These are phyloP conservation scores for Ceratothoa steindachneri DNA, from an alignment of 2,888 invertebrate genomes.

Conservation along the genomic window DNA sequence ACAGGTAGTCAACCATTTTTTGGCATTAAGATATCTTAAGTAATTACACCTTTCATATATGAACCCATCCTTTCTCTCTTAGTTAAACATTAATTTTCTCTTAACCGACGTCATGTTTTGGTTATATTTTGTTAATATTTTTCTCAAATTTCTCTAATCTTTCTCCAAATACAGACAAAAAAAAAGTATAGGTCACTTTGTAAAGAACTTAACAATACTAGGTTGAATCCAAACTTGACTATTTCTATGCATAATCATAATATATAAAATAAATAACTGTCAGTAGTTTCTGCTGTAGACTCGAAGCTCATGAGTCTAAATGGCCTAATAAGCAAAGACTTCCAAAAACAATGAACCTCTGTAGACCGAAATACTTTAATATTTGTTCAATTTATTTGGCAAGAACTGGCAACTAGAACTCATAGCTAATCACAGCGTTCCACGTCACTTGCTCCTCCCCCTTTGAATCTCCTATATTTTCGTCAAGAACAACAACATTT, in stretches of 20 bases:
- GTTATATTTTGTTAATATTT: no score
- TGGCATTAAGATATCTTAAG: no score
- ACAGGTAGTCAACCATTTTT: no score
- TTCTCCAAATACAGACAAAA: no score
- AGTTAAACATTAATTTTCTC: no score
- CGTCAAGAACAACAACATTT: not conserved
- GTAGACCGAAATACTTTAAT: no score
- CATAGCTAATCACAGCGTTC: not conserved
- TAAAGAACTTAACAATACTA: no score
- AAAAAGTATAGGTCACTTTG: no score
- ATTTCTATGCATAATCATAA: constrained; percentile 10
- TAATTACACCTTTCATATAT: no score
- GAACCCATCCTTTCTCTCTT: no score
- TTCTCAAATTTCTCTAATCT: no score
- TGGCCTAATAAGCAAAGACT: constrained; percentile 4
- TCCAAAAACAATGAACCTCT: not conserved
- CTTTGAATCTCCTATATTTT: not conserved
- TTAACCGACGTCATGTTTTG: no score
- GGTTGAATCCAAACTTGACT: not conserved
- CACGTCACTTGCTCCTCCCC: not conserved
- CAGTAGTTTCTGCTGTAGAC: not conserved
- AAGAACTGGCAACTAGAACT: not conserved
- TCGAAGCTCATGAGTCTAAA: not conserved
- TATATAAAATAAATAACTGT: constrained; percentile 10
- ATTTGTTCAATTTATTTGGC: not conserved